These are phyloP conservation scores for Drosophila arawakana DNA, from an alignment of 1,140 invertebrate genomes.

Conservation along the genomic window DNA sequence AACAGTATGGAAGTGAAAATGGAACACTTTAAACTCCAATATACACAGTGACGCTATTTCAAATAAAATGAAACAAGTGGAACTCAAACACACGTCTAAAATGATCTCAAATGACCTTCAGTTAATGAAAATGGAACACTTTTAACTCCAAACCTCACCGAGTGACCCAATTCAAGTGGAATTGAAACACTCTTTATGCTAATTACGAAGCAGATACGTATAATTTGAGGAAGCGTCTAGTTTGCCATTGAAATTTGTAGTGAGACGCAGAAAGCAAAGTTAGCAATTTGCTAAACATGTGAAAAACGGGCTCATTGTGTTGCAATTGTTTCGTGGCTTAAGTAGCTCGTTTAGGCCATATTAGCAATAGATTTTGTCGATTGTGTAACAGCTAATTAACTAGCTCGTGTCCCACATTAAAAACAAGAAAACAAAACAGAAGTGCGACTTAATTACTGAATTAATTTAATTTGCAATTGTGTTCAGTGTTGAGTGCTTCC, in stretches of 20 bases:
- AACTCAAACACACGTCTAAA: background rate
- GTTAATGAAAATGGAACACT: background rate
- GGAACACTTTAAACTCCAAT: background rate
- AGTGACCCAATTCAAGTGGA: background rate
- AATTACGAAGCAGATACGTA: background rate
- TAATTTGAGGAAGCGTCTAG: background rate
- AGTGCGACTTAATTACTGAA: conserved; percentile 22
- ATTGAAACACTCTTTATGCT: background rate
- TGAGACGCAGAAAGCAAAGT: background rate
- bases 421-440: background rate
- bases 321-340: conserved; percentile 24
- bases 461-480: conserved; percentile 24
- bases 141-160: background rate
- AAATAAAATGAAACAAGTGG: background rate
- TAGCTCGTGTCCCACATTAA: conserved; percentile 30
- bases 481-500: conserved; percentile 8
- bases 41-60: no score
- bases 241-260: conserved; percentile 30
- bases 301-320: conserved; percentile 28
- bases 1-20: background rate
- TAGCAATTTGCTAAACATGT: conserved; percentile 34
- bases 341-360: conserved; percentile 26
- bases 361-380: conserved; percentile 35
- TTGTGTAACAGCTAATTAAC: conserved; percentile 38
- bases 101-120: background rate